Conservation (phyloP, 2,888 invertebrate genomes). For the Drosophila stalkeri region DNA sequence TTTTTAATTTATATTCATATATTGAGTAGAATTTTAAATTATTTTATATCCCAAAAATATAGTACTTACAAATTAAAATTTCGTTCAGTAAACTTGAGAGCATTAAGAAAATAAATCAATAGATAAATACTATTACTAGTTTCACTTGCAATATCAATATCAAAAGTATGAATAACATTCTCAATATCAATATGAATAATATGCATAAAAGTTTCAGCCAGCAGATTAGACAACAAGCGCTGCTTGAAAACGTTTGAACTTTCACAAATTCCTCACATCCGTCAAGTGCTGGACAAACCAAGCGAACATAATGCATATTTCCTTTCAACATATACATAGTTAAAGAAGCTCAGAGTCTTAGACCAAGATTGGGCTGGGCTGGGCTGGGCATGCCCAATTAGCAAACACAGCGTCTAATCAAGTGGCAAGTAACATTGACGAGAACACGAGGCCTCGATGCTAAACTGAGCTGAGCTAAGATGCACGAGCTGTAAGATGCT, state of each 20-base stretch:
- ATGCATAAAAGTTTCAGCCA: background rate
- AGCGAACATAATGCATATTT: constrained; percentile 57
- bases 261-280: constrained; percentile 22
- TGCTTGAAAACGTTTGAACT: constrained; percentile 14
- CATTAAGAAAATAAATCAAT: no score
- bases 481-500: constrained; percentile 44
- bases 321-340: constrained; percentile 7
- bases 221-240: constrained; percentile 5
- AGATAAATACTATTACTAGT: background rate
- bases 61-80: no score
- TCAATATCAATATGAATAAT: constrained; percentile 4
- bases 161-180: background rate
- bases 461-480: constrained; percentile 50
- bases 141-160: background rate
- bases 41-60: no score
- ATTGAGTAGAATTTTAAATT: no score
- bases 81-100: no score
- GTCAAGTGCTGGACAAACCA: constrained; percentile 35
- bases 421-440: constrained; percentile 77
- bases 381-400: constrained; percentile 62
- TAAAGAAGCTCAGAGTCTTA: constrained; percentile 1
- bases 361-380: constrained; percentile 15
- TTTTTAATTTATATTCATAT: no score
- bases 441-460: constrained; percentile 59
- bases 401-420: constrained; percentile 67